A percentile compares a stretch with the other conserved stretches of the same genome.
These are phyloP conservation scores for Chamaea fasciata DNA, from an alignment of 2,113 vertebrate species.

Conservation along the genomic window DNA sequence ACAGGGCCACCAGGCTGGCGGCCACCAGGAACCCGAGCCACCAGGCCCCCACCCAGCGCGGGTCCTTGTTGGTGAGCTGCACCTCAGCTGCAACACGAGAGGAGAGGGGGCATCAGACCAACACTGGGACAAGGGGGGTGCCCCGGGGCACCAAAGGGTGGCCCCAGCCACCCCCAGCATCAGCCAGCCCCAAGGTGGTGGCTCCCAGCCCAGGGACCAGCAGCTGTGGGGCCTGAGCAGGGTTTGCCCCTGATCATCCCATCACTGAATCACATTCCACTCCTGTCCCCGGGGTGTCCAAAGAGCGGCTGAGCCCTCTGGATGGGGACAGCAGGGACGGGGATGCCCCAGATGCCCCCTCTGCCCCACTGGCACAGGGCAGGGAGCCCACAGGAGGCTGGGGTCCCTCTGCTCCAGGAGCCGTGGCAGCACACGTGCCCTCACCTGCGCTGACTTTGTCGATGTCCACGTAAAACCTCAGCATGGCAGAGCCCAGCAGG, in stretches of 20 bases:
- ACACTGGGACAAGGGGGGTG: rapidly evolving
- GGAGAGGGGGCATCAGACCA: background rate
- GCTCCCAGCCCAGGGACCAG: background rate
- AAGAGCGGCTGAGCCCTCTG: background rate
- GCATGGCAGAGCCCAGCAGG: constrained; percentile 79
- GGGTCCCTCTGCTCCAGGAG: background rate
- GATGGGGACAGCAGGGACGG: background rate
- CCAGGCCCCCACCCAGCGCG: constrained; percentile 95
- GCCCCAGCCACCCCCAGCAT: background rate
- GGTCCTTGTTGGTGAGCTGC: constrained; percentile 71
- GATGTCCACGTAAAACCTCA: constrained; percentile 86
- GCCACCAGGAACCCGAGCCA: constrained; percentile 93
- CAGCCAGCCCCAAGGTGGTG: rapidly evolving
- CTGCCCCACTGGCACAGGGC: background rate
- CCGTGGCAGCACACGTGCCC: rapidly evolving
- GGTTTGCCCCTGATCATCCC: background rate
- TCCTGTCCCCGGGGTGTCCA: background rate
- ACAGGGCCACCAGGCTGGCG: constrained; percentile 75
- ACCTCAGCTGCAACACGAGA: constrained; percentile 69
- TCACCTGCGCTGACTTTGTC: constrained; percentile 79
- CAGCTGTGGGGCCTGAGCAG: background rate
- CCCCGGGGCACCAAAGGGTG: rapidly evolving
- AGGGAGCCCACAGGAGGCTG: rapidly evolving
- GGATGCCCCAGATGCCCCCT: background rate
- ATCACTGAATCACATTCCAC: background rate